A percentile compares a stretch with the other conserved stretches of the same genome.
These are phyloP conservation scores for Crotalus viridis DNA, from an alignment of 2,113 vertebrate species.

Conservation along the genomic window DNA sequence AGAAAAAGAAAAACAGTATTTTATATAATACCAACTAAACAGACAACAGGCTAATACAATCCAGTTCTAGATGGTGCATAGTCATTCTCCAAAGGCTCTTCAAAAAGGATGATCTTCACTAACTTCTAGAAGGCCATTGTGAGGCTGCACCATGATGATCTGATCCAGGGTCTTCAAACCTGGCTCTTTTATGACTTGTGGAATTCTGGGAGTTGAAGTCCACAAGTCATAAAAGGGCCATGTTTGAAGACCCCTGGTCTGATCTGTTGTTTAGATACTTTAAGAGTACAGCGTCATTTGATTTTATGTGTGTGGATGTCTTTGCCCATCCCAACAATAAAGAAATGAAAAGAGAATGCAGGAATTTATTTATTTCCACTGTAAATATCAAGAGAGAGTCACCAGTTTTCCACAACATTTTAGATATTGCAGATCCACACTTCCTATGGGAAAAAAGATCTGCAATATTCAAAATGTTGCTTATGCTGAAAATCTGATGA, in stretches of 20 bases:
- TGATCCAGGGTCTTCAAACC: neutral
- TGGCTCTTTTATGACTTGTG: too few relatives aligned
- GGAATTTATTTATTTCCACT: neutral
- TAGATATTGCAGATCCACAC: neutral
- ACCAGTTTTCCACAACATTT: neutral
- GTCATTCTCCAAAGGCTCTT: neutral
- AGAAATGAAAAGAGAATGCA: neutral
- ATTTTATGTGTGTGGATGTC: neutral
- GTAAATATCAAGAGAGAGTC: neutral
- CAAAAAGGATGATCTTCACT: neutral
- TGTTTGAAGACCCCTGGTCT: neutral
- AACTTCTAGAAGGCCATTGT: neutral
- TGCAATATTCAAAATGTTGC: too few relatives aligned
- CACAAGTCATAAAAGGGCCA: too few relatives aligned
- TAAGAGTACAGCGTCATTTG: neutral
- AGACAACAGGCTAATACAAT: neutral
- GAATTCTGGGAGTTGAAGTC: too few relatives aligned
- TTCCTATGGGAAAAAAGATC: neutral
- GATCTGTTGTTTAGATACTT: too few relatives aligned
- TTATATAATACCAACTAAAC: neutral
- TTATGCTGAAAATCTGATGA: too few relatives aligned
- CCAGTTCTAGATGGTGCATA: neutral
- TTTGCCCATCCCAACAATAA: neutral
- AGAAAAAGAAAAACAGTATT: neutral
- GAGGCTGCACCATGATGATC: neutral